A percentile compares a stretch with the other conserved stretches of the same genome.
Evolutionary conservation across 2,888 invertebrate species (phyloP).

Genomic region (Empis stercorea): DNA sequence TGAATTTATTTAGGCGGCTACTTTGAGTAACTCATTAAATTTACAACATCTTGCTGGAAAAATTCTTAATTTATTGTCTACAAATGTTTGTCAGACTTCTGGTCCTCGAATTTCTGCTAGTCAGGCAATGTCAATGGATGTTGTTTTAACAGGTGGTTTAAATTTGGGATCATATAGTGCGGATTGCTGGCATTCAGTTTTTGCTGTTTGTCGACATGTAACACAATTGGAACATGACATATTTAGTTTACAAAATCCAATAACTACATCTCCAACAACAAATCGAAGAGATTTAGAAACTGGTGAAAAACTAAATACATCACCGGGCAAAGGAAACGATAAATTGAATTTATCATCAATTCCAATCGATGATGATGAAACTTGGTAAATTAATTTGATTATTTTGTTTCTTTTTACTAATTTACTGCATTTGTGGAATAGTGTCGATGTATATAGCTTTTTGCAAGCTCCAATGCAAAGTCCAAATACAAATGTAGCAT

Average conservation of each 20-base stretch:
- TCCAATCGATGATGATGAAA: constrained; percentile 59
- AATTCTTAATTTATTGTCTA: constrained; percentile 73
- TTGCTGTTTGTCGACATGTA: constrained; percentile 85
- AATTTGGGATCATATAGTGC: constrained; percentile 86
- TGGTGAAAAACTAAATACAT: constrained; percentile 27
- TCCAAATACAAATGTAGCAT: constrained; percentile 39
- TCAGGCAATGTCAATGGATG: constrained; percentile 85
- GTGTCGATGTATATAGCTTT: constrained; percentile 76
- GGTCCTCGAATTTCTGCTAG: constrained; percentile 71
- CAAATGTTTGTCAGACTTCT: constrained; percentile 74
- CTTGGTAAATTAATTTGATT: constrained; percentile 46
- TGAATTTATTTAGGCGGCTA: constrained; percentile 57
- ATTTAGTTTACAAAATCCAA: constrained; percentile 59
- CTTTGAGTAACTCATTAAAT: constrained; percentile 75
- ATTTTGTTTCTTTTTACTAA: neutral
- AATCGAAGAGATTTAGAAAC: constrained; percentile 32
- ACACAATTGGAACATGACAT: constrained; percentile 82
- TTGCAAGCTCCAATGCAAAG: constrained; percentile 57
- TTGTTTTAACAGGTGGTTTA: constrained; percentile 72
- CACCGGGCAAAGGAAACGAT: constrained; percentile 45
- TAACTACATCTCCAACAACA: constrained; percentile 28
- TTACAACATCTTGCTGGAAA: constrained; percentile 84
- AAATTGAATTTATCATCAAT: constrained; percentile 46
- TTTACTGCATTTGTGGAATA: constrained; percentile 28
- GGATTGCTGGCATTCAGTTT: constrained; percentile 93